Percentiles rank a stretch among this genome's conserved stretches.
Conservation (phyloP, 2,113 vertebrate species). For the Channa argus region DNA sequence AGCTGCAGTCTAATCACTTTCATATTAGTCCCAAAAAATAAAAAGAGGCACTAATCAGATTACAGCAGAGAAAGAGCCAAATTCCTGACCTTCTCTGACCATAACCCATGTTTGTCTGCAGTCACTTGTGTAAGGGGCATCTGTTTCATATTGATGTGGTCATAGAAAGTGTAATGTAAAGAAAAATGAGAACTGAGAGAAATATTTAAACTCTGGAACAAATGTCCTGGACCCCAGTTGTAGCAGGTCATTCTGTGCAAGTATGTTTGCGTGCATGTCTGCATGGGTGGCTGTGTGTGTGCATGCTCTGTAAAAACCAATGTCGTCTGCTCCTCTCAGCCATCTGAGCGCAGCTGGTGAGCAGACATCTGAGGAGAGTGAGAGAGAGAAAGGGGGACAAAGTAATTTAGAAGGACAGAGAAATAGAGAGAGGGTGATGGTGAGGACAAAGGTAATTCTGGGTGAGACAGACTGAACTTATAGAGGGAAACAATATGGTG, state of each 20-base stretch:
- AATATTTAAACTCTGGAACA: conserved; percentile 47
- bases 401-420: conserved; percentile 36
- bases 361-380: conserved; percentile 67
- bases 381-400: conserved; percentile 31
- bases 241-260: conserved; percentile 24
- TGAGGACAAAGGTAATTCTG: conserved; percentile 71
- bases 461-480: conserved; percentile 46
- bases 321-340: conserved; percentile 56
- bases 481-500: conserved; percentile 8
- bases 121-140: conserved; percentile 51
- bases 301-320: conserved; percentile 50
- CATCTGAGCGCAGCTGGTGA: conserved; percentile 80
- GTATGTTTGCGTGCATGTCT: too few relatives aligned
- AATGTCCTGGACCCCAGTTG: conserved; percentile 57
- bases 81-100: conserved; percentile 66
- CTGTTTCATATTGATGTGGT: conserved; percentile 68
- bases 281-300: conserved; percentile 4
- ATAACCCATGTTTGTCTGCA: conserved; percentile 56
- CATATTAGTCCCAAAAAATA: conserved; percentile 55
- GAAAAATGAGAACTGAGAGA: conserved; percentile 45
- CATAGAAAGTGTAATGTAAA: conserved; percentile 29
- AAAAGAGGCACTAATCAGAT: conserved; percentile 57
- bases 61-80: conserved; percentile 64
- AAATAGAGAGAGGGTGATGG: conserved; percentile 48
- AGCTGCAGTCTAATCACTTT: conserved; percentile 59